Percentiles rank a stretch among this genome's conserved stretches.
phyloP scores from a whole-genome alignment of 2,888 invertebrate genomes.

The Eurytoma californica region DNA sequence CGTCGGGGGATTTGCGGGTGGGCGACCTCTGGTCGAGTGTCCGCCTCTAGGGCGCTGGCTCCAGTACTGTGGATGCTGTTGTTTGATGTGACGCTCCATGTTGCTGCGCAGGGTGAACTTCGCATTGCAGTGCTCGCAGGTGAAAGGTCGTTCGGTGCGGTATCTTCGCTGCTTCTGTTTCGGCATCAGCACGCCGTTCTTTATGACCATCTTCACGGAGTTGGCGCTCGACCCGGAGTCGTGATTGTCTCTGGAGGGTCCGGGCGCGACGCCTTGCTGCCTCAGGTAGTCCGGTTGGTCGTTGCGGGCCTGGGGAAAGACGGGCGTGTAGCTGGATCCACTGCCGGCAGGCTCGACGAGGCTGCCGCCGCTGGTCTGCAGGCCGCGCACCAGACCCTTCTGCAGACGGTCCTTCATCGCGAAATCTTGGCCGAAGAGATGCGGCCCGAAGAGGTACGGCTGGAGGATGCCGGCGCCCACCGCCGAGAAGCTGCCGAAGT shows the following conservation, averaged over 20 bases:
- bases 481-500: constrained; percentile 72
- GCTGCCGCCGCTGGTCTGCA: constrained; percentile 84
- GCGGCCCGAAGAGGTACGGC: constrained; percentile 78
- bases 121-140: constrained; percentile 93
- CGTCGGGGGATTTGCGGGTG: constrained; percentile 72
- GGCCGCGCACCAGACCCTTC: constrained; percentile 80
- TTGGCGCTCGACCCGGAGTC: constrained; percentile 73
- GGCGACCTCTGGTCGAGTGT: constrained; percentile 77
- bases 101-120: constrained; percentile 94
- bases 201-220: constrained; percentile 91
- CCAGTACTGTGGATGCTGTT: constrained; percentile 94
- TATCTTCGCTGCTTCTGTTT: constrained; percentile 94
- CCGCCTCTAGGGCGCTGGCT: constrained; percentile 84
- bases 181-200: constrained; percentile 92
- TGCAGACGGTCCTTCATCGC: constrained; percentile 81
- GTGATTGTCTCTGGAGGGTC: constrained; percentile 59
- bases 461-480: constrained; percentile 76
- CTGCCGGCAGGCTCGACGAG: constrained; percentile 74
- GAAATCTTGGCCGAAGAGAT: constrained; percentile 81
- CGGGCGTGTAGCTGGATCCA: neutral
- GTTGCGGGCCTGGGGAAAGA: constrained; percentile 4
- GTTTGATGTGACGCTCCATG: constrained; percentile 96
- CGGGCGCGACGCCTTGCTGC: neutral
- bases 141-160: constrained; percentile 92
- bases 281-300: constrained; percentile 16